A percentile compares a stretch with the other conserved stretches of the same genome.
Evolutionary conservation across 2,113 vertebrate genomes (phyloP).

Genomic region (Lampris incognitus): DNA sequence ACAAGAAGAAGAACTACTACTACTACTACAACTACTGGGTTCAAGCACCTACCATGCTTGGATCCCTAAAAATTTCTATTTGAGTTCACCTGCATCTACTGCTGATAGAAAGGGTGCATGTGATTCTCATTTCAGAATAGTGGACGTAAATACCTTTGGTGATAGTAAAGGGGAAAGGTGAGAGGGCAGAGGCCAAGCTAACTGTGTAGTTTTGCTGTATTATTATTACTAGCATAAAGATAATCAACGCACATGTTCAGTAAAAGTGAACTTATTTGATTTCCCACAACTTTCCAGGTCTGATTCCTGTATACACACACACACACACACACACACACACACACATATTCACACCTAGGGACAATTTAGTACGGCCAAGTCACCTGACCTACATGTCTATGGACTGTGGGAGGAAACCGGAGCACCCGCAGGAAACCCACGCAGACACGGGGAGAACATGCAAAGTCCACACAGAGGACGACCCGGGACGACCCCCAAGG

Average conservation of each 20-base stretch:
- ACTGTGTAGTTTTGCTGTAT: background rate
- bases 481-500: too few species aligned
- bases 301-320: background rate
- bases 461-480: too few species aligned
- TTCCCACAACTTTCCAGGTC: background rate
- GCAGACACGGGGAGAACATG: too few species aligned
- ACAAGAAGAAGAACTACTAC: too few species aligned
- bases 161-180: background rate
- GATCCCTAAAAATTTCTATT: background rate
- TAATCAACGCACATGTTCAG: background rate
- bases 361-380: too few species aligned
- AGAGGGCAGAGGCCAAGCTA: background rate
- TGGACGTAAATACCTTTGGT: background rate
- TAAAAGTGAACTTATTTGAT: background rate
- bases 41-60: too few species aligned
- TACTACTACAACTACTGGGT: too few species aligned
- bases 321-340: background rate
- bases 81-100: background rate
- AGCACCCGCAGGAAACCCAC: too few species aligned
- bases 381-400: too few species aligned
- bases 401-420: too few species aligned
- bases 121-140: background rate
- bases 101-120: background rate
- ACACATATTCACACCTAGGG: conserved; percentile 1
- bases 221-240: background rate